phyloP scores from a whole-genome alignment of 2,113 vertebrate species.

The Ondatra zibethicus region DNA sequence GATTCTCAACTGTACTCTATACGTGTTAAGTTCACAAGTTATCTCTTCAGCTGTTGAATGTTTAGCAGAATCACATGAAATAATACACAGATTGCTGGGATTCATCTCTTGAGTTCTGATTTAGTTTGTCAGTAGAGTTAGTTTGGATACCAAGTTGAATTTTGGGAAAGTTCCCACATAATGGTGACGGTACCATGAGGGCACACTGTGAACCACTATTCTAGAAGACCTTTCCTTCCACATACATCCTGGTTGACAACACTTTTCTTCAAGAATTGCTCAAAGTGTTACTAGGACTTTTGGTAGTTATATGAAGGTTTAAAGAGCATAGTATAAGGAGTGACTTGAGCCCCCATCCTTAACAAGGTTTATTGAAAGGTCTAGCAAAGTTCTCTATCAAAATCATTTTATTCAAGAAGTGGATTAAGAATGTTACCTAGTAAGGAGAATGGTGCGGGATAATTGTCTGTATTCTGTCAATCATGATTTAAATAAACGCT shows the following conservation, averaged over 20 bases:
- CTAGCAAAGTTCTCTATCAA: too few species aligned
- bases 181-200: not conserved
- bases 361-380: not conserved
- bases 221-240: not conserved
- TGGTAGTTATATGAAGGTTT: not conserved
- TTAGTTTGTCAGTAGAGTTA: not conserved
- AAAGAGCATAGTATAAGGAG: not conserved
- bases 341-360: not conserved
- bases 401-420: not conserved
- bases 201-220: not conserved
- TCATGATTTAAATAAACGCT: too few species aligned
- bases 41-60: not conserved
- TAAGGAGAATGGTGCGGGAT: too few species aligned
- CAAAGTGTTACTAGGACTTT: not conserved
- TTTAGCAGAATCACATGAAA: not conserved
- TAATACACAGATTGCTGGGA: not conserved
- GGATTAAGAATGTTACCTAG: not conserved
- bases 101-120: not conserved
- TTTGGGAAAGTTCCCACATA: not conserved
- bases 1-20: not conserved
- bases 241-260: not conserved
- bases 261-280: not conserved
- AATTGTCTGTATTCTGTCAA: too few species aligned
- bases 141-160: not conserved
- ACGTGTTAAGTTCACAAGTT: not conserved